Evolutionary conservation across 1,140 invertebrate genomes (phyloP), one percentile per base, ranked within the genome.

Genomic region (Pseudoatta argentina): DNA sequence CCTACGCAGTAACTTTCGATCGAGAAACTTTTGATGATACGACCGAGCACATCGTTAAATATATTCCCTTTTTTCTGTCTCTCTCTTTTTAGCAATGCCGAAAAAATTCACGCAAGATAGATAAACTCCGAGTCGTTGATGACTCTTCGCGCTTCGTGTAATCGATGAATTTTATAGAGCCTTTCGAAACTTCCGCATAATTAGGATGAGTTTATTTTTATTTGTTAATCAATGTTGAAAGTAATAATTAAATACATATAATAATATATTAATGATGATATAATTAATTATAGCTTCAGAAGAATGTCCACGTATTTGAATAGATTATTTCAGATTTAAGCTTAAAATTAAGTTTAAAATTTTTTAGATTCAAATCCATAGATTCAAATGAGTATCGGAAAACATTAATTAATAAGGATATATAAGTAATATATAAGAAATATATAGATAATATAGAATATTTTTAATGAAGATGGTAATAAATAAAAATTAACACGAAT

Each of bases 1-100:
- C 88, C 88, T 89, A 89, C 88, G 85, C 85, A 51, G 44, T 76
- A 87, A 89, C 88, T 89, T 89, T 89, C 88, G 87, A 89, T 89
- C 88, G 69, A 66, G 88, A 87, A 89, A 89, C 76, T 89, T 89
- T 86, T 61, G 78, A 89, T 89, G 88, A 89, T 72, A 79, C 77
- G 67, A 81, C 59, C 75, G 59, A 67, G 48, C 77, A 71, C 30
- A 64, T 89, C 76, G 57, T 81, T 61, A 67, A 83, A 75, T 21
- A 63, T 30, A 73, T 34, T 77, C 8, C 57, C 48, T 27, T 24
- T 30, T 16, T 14, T 69, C 21, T 69, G 2, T 69, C 6, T 67
- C 34, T 44, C 66, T 69, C 30, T 30, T 4, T 6, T 48, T 64
- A 78, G 18, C 57, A 83, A 83, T 34, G 27, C 39, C 12, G 55